Conservation (phyloP, 2,113 vertebrate genomes). For the Paedocypris sp. region DNA sequence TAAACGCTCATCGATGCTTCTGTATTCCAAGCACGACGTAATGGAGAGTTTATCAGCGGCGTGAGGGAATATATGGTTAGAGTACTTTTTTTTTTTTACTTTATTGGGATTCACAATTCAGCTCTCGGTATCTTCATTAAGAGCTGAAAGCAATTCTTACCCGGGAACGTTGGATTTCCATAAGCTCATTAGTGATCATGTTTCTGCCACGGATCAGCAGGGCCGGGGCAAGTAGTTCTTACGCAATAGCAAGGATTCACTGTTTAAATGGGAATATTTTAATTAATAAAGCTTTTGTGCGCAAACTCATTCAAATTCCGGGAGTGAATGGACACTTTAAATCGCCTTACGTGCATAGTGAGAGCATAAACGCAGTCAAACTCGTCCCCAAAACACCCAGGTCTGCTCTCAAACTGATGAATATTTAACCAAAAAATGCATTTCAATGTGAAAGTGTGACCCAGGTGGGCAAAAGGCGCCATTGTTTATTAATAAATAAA, state of each 20-base stretch:
- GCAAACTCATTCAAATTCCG: slow-evolving; percentile 39
- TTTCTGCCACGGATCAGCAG: slow-evolving; percentile 39
- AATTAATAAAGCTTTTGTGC: slow-evolving; percentile 44
- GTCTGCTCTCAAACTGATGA: neutral
- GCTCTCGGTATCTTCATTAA: slow-evolving; percentile 39
- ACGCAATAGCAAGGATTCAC: slow-evolving; percentile 40
- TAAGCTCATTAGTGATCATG: slow-evolving; percentile 52
- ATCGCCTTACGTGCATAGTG: slow-evolving; percentile 28
- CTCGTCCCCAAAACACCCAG: neutral
- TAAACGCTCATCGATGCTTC: slow-evolving; percentile 5
- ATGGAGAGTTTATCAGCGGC: slow-evolving; percentile 10
- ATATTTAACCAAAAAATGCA: slow-evolving; percentile 7
- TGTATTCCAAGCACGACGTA: neutral
- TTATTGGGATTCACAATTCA: slow-evolving; percentile 38
- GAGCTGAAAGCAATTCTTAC: slow-evolving; percentile 34
- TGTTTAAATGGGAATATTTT: slow-evolving; percentile 46
- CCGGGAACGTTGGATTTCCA: slow-evolving; percentile 43
- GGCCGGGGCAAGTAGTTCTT: slow-evolving; percentile 43
- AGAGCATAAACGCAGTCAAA: slow-evolving; percentile 11
- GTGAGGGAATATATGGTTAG: neutral
- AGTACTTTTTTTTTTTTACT: slow-evolving; percentile 1
- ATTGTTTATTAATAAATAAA: slow-evolving; percentile 16
- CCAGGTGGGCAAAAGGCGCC: neutral
- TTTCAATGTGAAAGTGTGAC: neutral
- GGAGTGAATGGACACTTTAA: slow-evolving; percentile 32